Base-by-base conservation (phyloP, 2,797 vertebrate species). In the Melanotaenia pygmaea region DNA sequence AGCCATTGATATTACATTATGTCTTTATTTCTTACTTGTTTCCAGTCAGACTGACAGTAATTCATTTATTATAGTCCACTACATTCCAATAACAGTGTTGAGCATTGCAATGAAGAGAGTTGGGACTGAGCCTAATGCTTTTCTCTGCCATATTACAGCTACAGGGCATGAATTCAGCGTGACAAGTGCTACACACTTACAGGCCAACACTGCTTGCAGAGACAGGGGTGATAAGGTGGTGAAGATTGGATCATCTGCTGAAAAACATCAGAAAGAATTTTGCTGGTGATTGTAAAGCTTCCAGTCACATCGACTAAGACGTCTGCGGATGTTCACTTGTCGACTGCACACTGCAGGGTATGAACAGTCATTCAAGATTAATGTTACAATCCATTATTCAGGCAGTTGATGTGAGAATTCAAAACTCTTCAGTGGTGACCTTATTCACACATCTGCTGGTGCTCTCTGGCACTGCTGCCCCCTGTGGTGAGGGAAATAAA, bases 381-480 rank as follows among this genome's bases (percentile, higher is more conserved):
- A 75, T 67, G 72, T 79, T 63, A 32, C 47, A 61, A 85, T 89
- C 73, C 63, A 77, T 85, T 84, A 77, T 81, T 85, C 64, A 80
- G 43, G 69, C 79, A 71, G 61, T 66, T 84, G 76, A 88, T 81
- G 77, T 64, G 73, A 72, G 74, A 68, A 71, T 64, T 76, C 38
- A 59, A 50, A 72, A 53, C 37, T 69, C 68, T 47, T 69, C 51
- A 53, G 57, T 30, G 60, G 34, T 82, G 86, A 85, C 80, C 70
- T 66, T 83, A 50, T 79, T 82, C 79, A 68, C 74, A 86, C 82
- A 86, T 88, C 85, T 86, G 86, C 68, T 67, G 74, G 74, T 70
- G 54, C 64, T 62, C 22, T 72, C 68, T 30, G 38, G 28, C 67
- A 34, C 64, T 59, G 63, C 61, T 74, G 67, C 66, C 67, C 62